Percentiles rank a stretch among this genome's conserved stretches.
These are phyloP conservation scores for Pseudochromis fuscus DNA, from an alignment of 2,797 vertebrate species.

Conservation along the genomic window DNA sequence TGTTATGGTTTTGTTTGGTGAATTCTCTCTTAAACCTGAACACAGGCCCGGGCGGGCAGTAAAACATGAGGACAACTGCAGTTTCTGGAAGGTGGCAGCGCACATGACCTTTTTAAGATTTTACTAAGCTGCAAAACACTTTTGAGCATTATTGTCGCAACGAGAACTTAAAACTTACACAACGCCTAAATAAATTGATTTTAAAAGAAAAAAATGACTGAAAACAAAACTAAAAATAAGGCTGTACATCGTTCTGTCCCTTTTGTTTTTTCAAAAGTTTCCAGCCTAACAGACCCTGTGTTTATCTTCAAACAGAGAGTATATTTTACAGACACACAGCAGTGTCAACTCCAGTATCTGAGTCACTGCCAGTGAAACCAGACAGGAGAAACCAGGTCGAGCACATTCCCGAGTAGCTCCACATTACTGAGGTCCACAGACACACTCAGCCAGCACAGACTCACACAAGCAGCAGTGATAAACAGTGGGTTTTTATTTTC, in stretches of 20 bases:
- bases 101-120: constrained; percentile 39
- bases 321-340: constrained; percentile 20
- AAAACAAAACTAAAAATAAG: not conserved
- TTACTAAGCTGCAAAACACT: constrained; percentile 13
- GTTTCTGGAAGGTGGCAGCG: constrained; percentile 13
- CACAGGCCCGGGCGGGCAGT: constrained; percentile 22
- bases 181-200: too few relatives aligned
- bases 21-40: constrained; percentile 43
- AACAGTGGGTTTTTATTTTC: too few relatives aligned
- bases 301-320: constrained; percentile 56
- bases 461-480: not conserved
- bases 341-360: constrained; percentile 23
- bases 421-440: constrained; percentile 48
- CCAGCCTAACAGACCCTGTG: constrained; percentile 16
- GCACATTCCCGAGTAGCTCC: constrained; percentile 72
- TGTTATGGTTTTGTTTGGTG: constrained; percentile 45
- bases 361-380: constrained; percentile 70
- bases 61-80: constrained; percentile 36
- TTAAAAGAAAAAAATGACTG: too few relatives aligned
- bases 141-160: constrained; percentile 1
- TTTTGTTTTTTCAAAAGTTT: constrained; percentile 23
- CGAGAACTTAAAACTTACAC: constrained; percentile 3
- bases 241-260: constrained; percentile 1
- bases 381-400: constrained; percentile 75
- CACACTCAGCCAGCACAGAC: constrained; percentile 11